Evolutionary conservation across 2,797 vertebrate genomes (phyloP).

Genomic region (Amphiprion clarkii): DNA sequence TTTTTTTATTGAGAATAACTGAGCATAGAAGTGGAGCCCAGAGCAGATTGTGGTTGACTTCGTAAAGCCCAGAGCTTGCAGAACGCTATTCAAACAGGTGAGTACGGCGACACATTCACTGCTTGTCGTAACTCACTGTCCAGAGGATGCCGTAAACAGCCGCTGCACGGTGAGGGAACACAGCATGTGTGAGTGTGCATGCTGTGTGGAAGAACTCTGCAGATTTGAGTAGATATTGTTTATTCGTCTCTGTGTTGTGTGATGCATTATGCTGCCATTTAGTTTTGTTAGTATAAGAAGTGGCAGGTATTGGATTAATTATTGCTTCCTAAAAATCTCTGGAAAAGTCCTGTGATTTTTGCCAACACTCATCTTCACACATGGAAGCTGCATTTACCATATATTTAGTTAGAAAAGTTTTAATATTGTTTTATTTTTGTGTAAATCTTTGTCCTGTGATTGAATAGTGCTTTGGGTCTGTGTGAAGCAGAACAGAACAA

Average conservation of each 20-base stretch:
- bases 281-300: too few species aligned
- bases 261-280: background rate
- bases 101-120: background rate
- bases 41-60: background rate
- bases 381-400: background rate
- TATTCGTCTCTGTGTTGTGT: background rate
- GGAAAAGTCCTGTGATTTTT: background rate
- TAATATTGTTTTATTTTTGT: background rate
- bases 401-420: background rate
- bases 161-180: background rate
- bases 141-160: background rate
- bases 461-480: background rate
- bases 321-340: background rate
- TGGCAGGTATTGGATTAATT: background rate
- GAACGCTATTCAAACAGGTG: too few species aligned
- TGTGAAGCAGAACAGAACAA: background rate
- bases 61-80: background rate
- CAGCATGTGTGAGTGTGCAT: background rate
- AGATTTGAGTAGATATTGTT: too few species aligned
- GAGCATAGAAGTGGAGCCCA: background rate
- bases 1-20: background rate
- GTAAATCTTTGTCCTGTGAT: background rate
- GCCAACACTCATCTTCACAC: background rate
- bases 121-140: background rate
- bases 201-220: too few species aligned